These are phyloP conservation scores for Aleiodes sp. DNA, from an alignment of 1,140 invertebrate genomes.

Conservation along the genomic window DNA sequence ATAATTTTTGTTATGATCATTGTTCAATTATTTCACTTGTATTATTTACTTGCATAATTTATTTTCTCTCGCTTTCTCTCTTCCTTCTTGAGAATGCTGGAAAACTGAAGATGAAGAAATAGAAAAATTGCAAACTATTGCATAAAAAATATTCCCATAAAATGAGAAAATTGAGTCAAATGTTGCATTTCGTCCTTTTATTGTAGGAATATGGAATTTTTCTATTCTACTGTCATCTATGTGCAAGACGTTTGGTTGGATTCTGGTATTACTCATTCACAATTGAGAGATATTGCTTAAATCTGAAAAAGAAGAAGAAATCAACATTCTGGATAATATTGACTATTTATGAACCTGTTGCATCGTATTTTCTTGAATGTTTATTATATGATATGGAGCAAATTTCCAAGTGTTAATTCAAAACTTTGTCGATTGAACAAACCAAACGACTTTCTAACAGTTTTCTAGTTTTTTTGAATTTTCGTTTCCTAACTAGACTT, in stretches of 20 bases:
- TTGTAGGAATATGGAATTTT: too few relatives aligned
- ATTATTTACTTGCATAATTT: slow-evolving; percentile 13
- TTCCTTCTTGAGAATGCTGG: slow-evolving; percentile 9
- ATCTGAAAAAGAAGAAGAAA: too few relatives aligned
- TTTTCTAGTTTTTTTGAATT: slow-evolving; percentile 24
- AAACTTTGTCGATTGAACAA: background rate
- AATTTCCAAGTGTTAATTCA: background rate
- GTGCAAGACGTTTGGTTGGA: too few relatives aligned
- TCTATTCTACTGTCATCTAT: too few relatives aligned
- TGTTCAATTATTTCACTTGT: background rate
- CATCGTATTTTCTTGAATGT: background rate
- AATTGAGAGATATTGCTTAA: too few relatives aligned
- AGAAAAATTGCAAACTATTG: slow-evolving; percentile 22
- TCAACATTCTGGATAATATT: too few relatives aligned
- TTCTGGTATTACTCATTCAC: too few relatives aligned
- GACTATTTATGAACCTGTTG: too few relatives aligned
- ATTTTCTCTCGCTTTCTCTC: slow-evolving; percentile 21
- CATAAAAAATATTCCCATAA: too few relatives aligned
- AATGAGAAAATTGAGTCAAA: too few relatives aligned
- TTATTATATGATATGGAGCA: too few relatives aligned
- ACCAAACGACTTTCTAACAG: slow-evolving; percentile 10
- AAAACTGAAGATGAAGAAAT: background rate
- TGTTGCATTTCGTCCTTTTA: too few relatives aligned
- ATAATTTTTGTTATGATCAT: background rate
- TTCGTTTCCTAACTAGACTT: slow-evolving; percentile 22